Conservation (phyloP, 2,888 invertebrate species). For the Alentia gelatinosa region DNA sequence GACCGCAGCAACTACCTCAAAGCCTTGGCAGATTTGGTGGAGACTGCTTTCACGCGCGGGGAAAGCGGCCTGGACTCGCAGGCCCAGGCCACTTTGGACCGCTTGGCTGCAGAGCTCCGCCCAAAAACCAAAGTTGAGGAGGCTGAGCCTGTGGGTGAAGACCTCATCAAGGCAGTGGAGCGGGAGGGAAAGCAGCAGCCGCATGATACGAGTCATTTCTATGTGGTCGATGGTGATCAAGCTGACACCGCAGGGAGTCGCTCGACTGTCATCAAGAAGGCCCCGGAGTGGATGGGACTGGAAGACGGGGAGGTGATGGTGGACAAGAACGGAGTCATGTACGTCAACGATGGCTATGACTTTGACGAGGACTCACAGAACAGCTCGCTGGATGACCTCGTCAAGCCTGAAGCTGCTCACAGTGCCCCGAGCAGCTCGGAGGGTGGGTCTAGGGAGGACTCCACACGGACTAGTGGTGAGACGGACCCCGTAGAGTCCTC, state of each 20-base stretch:
- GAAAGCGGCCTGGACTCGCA: slow-evolving; percentile 23
- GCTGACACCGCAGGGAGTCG: not conserved
- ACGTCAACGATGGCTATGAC: slow-evolving; percentile 46
- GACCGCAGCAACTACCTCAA: slow-evolving; percentile 36
- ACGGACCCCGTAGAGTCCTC: not conserved
- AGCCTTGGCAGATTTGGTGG: slow-evolving; percentile 35
- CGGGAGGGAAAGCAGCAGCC: not conserved
- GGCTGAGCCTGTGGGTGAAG: not conserved
- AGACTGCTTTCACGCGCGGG: slow-evolving; percentile 45
- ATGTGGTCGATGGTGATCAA: not conserved
- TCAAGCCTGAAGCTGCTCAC: not conserved
- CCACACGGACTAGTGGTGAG: not conserved
- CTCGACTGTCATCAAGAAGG: not conserved
- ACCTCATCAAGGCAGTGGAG: not conserved
- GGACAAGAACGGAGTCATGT: slow-evolving; percentile 50
- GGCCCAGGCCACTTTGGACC: slow-evolving; percentile 36
- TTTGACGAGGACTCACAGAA: slow-evolving; percentile 6
- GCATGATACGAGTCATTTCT: not conserved
- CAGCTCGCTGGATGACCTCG: slow-evolving; percentile 22
- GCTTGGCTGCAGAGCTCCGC: slow-evolving; percentile 15
- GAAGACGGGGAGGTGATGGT: slow-evolving; percentile 48
- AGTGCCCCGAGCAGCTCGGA: not conserved
- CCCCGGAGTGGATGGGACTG: slow-evolving; percentile 52
- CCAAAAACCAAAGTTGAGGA: slow-evolving; percentile 5
- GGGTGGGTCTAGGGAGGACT: not conserved